phyloP scores from a whole-genome alignment of 2,888 invertebrate species.

The Plagiodera versicolora region DNA sequence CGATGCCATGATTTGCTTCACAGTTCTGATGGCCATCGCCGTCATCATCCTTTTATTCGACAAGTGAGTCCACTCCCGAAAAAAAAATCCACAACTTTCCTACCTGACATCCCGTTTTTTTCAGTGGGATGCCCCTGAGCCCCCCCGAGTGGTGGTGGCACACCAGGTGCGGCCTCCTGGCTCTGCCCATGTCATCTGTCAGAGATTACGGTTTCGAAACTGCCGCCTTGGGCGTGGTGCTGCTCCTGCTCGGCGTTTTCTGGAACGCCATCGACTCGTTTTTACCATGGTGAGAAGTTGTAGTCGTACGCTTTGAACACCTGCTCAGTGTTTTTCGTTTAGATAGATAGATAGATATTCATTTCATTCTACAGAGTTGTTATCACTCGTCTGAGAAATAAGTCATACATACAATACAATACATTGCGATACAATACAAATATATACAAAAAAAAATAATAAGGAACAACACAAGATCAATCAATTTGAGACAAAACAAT shows the following conservation, averaged over 20 bases:
- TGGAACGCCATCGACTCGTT: slow-evolving; percentile 83
- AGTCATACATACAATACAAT: too few species aligned
- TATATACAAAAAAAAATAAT: too few species aligned
- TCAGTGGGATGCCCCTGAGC: slow-evolving; percentile 72
- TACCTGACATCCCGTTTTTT: too few species aligned
- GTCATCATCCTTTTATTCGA: slow-evolving; percentile 63
- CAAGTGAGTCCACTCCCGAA: slow-evolving; percentile 58
- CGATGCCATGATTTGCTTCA: slow-evolving; percentile 59
- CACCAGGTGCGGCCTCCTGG: slow-evolving; percentile 73
- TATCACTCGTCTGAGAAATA: too few species aligned
- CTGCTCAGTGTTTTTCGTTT: too few species aligned
- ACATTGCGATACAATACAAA: too few species aligned
- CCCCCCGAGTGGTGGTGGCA: slow-evolving; percentile 91
- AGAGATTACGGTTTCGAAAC: slow-evolving; percentile 76
- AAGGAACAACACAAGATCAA: too few species aligned
- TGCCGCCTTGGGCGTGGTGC: slow-evolving; percentile 67
- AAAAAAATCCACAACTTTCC: too few species aligned
- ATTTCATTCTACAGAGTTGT: too few species aligned
- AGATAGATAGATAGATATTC: too few species aligned
- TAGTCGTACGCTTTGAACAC: too few species aligned
- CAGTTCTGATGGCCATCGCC: slow-evolving; percentile 63
- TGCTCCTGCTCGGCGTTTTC: slow-evolving; percentile 72
- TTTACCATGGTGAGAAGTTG: slow-evolving; percentile 68
- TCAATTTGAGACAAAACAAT: too few species aligned
- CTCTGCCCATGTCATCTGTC: slow-evolving; percentile 78